Evolutionary conservation across 30 jellyfish, hydroid and myxozoan species (phyloP).

Genomic region (Clytia hemisphaerica): DNA sequence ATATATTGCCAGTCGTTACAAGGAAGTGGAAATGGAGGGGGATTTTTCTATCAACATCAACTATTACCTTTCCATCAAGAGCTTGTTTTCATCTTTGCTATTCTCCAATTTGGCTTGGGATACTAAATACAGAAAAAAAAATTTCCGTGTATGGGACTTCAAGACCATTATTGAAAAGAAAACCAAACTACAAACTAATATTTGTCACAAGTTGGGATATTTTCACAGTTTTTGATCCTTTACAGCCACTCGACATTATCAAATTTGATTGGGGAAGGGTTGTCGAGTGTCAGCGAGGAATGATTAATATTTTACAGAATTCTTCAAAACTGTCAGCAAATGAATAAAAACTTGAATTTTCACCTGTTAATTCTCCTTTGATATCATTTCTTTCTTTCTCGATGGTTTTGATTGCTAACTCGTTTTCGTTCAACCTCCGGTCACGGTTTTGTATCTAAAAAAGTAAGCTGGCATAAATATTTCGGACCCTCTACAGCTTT

Average conservation of each 20-base stretch:
- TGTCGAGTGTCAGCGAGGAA: too few species aligned
- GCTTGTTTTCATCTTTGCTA: conserved; percentile 59
- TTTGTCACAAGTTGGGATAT: background rate
- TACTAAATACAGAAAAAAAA: conserved; percentile 12
- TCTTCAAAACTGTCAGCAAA: too few species aligned
- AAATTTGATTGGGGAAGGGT: background rate
- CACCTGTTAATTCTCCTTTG: conserved; percentile 74
- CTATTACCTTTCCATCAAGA: conserved; percentile 59
- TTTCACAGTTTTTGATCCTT: background rate
- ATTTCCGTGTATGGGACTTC: too few species aligned
- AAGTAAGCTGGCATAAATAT: too few species aligned
- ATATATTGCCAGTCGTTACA: too few species aligned
- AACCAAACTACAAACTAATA: background rate
- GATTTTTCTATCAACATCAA: background rate
- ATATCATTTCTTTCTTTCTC: conserved; percentile 55
- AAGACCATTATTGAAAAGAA: background rate
- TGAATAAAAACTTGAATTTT: background rate
- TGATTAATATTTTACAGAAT: too few species aligned
- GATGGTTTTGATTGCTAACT: background rate
- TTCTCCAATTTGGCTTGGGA: conserved; percentile 63
- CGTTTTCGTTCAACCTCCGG: conserved; percentile 10
- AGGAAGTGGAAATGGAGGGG: too few species aligned
- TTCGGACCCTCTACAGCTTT: too few species aligned
- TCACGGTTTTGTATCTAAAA: too few species aligned
- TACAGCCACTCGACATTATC: background rate